Evolutionary conservation across 2,113 vertebrate genomes (phyloP), one percentile per base, ranked within the genome.

Genomic region (Cynocephalus volans): DNA sequence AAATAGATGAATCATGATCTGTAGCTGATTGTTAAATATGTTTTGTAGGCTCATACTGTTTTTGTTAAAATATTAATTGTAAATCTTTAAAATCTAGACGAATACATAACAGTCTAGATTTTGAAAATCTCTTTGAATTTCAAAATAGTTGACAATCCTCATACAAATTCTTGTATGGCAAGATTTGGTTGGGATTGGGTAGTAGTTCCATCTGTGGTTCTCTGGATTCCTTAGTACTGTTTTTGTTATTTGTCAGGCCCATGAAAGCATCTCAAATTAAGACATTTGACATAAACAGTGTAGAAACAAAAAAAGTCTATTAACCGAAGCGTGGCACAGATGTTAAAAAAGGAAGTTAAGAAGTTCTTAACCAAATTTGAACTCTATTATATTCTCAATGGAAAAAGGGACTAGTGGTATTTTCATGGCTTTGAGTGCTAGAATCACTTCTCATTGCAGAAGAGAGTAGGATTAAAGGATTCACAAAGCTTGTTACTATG

Each of bases 371-470:
- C 18, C 50, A 56, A 83, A 92, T 31, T 33, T 86, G 50, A 94
- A 18, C 33, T 92, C 56, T 52, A 3, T 82, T 92, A 19, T 69
- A 1, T 62, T 92, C 36, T 84, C 65, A 65, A 0, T 76, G 36
- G 48, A 76, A 81, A 97, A 95, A 67, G 81, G 41, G 65, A 41
- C 24, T 56, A 31, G 50, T 48, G n/a, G 45, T 79, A 52, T 73
- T 95, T 72, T 87, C 88, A 80, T 75, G 79, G 10, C 41, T 89
- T 70, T 80, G 76, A 93, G 56, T 41, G 60, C 23, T 80, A n/a
- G 62, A 69, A 86, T 65, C 1, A 28, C 72, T 87, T 96, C 48
- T 96, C 58, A 23, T 17, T 89, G 48, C 52, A 80, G 75, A 92
- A 85, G 11, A 92, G 19, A 88, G 64, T 94, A 11, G 13, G 36